Conservation (phyloP, 2,888 invertebrate species). For the Archips xylosteana region DNA sequence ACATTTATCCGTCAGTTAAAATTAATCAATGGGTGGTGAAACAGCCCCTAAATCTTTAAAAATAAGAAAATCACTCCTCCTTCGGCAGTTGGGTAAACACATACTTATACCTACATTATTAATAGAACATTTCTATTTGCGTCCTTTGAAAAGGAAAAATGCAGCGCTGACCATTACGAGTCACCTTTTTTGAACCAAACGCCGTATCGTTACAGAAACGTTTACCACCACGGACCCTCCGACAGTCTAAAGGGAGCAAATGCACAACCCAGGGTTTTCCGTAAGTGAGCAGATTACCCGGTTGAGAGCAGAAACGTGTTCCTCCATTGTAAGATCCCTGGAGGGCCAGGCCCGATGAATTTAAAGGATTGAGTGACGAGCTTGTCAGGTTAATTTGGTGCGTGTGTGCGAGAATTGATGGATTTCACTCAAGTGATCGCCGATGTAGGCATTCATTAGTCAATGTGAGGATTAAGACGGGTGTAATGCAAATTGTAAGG, state of each 20-base stretch:
- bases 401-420: conserved; percentile 28
- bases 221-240: not conserved
- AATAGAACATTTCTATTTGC: too few species aligned
- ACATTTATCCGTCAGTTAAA: too few species aligned
- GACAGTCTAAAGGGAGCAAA: not conserved
- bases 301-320: conserved; percentile 36
- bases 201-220: not conserved
- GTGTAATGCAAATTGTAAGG: too few species aligned
- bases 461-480: not conserved
- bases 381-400: conserved; percentile 30
- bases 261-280: conserved; percentile 6
- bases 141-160: too few species aligned
- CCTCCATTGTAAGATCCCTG: conserved; percentile 18
- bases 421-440: conserved; percentile 5
- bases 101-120: too few species aligned
- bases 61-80: too few species aligned
- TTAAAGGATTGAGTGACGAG: conserved; percentile 21
- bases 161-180: too few species aligned
- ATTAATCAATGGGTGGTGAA: too few species aligned
- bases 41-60: too few species aligned
- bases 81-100: too few species aligned
- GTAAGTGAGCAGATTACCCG: conserved; percentile 23
- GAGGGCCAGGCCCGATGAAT: conserved; percentile 10
- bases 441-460: not conserved
- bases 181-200: too few species aligned